Conservation (phyloP, 2,797 vertebrate species). For the Cyprinodon diabolis region DNA sequence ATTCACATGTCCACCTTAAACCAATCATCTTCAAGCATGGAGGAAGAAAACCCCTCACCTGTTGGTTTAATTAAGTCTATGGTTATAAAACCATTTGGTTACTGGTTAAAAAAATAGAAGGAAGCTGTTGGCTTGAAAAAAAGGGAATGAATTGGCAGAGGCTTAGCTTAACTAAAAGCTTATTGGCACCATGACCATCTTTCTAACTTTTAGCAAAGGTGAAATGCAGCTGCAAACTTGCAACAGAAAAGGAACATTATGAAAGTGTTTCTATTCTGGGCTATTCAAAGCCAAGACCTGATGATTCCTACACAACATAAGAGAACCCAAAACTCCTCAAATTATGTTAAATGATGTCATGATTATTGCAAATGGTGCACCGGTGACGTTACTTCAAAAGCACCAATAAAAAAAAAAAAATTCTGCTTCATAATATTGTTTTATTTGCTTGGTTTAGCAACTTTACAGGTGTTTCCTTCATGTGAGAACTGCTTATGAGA, state of each 20-base stretch:
- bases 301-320: too few species aligned
- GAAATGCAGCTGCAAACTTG: not conserved
- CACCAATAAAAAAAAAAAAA: not conserved
- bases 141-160: not conserved
- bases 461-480: slow-evolving; percentile 75
- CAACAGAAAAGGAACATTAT: not conserved
- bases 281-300: not conserved
- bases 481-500: slow-evolving; percentile 63
- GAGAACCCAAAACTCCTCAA: too few species aligned
- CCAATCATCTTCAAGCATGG: too few species aligned
- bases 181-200: not conserved
- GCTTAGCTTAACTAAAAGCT: not conserved
- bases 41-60: too few species aligned
- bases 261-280: not conserved
- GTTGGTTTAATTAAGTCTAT: too few species aligned
- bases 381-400: not conserved
- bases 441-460: slow-evolving; percentile 75
- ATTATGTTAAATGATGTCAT: not conserved
- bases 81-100: too few species aligned
- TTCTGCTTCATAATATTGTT: slow-evolving; percentile 64
- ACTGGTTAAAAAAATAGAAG: too few species aligned
- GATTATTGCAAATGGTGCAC: not conserved
- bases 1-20: too few species aligned
- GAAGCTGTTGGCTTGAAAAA: not conserved
- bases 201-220: too few species aligned